phyloP scores from a whole-genome alignment of 2,888 invertebrate species.

The Metallyticus violacea region DNA sequence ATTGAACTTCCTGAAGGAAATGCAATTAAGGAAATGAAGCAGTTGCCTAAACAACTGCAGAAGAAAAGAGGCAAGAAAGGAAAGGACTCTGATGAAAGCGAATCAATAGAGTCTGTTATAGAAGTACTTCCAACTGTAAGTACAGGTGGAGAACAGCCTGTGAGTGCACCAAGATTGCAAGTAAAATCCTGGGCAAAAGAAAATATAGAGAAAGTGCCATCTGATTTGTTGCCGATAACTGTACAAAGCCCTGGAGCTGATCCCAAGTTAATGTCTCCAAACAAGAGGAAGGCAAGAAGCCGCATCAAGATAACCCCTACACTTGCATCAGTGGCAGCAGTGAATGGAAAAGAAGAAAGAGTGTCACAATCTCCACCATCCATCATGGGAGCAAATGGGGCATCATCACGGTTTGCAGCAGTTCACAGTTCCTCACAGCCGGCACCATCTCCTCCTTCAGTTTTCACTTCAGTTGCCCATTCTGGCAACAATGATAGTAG shows the following conservation, averaged over 20 bases:
- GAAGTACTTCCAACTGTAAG: background rate
- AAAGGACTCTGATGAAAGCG: constrained; percentile 20
- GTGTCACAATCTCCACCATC: background rate
- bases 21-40: constrained; percentile 19
- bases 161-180: background rate
- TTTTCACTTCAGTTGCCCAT: background rate
- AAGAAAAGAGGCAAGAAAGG: constrained; percentile 44
- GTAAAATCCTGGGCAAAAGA: background rate
- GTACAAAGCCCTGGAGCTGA: background rate
- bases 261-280: background rate
- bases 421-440: constrained; percentile 49
- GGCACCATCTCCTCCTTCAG: constrained; percentile 39
- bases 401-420: background rate
- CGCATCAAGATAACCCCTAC: constrained; percentile 42
- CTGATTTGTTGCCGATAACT: background rate
- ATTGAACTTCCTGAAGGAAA: background rate
- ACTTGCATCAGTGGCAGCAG: constrained; percentile 53
- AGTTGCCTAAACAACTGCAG: constrained; percentile 25
- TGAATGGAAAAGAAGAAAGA: constrained; percentile 41
- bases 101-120: background rate
- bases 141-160: background rate
- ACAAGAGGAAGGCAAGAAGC: constrained; percentile 29
- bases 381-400: background rate
- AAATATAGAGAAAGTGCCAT: background rate
- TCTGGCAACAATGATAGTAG: constrained; percentile 41